These are phyloP conservation scores for Cryptocheilus praepositus DNA, from an alignment of 2,888 invertebrate genomes.

Conservation along the genomic window DNA sequence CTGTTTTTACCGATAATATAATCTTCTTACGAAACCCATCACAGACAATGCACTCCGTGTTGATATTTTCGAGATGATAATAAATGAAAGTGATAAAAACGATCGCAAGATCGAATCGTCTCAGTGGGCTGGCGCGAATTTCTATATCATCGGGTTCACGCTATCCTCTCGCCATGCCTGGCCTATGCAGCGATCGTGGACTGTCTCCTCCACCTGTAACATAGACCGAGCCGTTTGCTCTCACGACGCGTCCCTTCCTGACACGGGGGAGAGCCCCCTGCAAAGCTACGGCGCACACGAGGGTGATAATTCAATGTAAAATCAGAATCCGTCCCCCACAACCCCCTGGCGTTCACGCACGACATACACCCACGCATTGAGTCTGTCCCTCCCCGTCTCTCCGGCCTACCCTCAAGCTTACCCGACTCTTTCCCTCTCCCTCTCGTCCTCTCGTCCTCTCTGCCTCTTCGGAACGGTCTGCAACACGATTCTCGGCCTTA, in stretches of 20 bases:
- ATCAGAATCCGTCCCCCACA: conserved; percentile 43
- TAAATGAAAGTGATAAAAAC: too few relatives aligned
- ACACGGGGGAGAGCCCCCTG: conserved; percentile 27
- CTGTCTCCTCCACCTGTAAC: neutral
- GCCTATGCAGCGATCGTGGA: too few relatives aligned
- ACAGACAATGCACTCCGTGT: too few relatives aligned
- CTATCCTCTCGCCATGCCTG: too few relatives aligned
- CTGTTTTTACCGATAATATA: too few relatives aligned
- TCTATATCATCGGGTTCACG: too few relatives aligned
- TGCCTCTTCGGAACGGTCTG: conserved; percentile 40
- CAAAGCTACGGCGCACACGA: conserved; percentile 19
- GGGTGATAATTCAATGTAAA: conserved; percentile 63
- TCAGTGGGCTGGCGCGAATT: too few relatives aligned
- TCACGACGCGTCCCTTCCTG: conserved; percentile 35
- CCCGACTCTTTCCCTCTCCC: conserved; percentile 6
- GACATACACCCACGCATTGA: conserved; percentile 17
- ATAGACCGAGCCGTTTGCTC: conserved; percentile 22
- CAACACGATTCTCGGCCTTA: conserved; percentile 26
- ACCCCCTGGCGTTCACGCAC: conserved; percentile 16
- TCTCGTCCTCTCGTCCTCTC: conserved; percentile 25
- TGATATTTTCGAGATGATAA: too few relatives aligned
- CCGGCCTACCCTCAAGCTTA: neutral
- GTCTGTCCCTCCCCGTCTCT: conserved; percentile 23
- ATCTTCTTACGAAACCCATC: too few relatives aligned
- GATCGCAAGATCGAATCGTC: too few relatives aligned